Conservation (phyloP, 2,888 invertebrate genomes). For the Heliconius sara region DNA sequence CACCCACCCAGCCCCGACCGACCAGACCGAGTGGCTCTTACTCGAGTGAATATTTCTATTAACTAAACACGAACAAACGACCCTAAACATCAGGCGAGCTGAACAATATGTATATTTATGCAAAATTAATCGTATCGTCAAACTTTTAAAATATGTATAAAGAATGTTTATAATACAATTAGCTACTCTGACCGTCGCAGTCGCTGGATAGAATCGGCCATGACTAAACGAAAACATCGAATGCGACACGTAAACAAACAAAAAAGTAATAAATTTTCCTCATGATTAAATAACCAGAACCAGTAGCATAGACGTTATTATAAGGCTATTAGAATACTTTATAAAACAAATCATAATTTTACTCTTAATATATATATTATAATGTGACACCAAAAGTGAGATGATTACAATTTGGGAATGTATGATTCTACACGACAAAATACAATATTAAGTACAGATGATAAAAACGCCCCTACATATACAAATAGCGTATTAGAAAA, state of each 20-base stretch:
- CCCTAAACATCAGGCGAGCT: constrained; percentile 72
- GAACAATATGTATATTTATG: constrained; percentile 73
- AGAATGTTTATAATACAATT: constrained; percentile 62
- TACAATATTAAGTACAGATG: constrained; percentile 82
- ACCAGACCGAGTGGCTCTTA: constrained; percentile 44
- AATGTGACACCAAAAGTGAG: constrained; percentile 76
- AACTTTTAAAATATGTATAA: constrained; percentile 66
- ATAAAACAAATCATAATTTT: constrained; percentile 76
- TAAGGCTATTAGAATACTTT: constrained; percentile 76
- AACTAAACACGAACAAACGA: constrained; percentile 73
- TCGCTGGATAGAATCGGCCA: constrained; percentile 67
- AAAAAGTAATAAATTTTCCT: constrained; percentile 57
- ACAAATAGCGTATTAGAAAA: constrained; percentile 71
- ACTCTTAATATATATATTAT: constrained; percentile 63
- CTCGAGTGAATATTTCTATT: constrained; percentile 72
- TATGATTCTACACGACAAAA: constrained; percentile 79
- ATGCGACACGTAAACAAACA: constrained; percentile 52
- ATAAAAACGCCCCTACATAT: constrained; percentile 74
- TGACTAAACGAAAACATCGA: constrained; percentile 57
- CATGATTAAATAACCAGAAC: constrained; percentile 69
- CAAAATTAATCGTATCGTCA: constrained; percentile 72
- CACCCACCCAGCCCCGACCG: constrained; percentile 39
- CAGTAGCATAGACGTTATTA: constrained; percentile 62
- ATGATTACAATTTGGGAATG: constrained; percentile 82
- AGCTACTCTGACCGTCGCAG: constrained; percentile 70